Base-by-base conservation (phyloP, 2,113 vertebrate species). In the Scortum barcoo region DNA sequence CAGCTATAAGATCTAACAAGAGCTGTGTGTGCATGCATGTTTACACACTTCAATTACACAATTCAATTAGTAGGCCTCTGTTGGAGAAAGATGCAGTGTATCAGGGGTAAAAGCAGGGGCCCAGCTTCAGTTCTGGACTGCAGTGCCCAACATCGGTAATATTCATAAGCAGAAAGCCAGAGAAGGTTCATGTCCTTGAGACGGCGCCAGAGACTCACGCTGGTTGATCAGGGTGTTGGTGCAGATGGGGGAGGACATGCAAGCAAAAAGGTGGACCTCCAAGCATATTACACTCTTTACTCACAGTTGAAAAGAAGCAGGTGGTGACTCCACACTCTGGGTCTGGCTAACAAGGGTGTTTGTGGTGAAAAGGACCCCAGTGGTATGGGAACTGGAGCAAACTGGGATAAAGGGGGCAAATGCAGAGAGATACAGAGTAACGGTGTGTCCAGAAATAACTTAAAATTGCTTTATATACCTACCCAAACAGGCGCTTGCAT, bases 291-390 rank as follows among this genome's bases (percentile, higher is more conserved):
- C 22, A 30, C 16, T 78, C 20, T 20, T 72, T 53, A n/a, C 28
- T 87, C 82, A 77, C 46, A 63, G 76, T n/a, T 74, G 83, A 85
- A 80, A 81, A 44, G 62, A 83, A 78, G 58, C 71, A 76, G 61
- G 48, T 56, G 65, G 61, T 44, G 60, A 22, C 54, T 70, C 51
- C 2, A 22, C 16, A 33, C 53, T 57, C 36, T 30, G 42, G 42
- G 30, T n/a, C 56, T 44, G n/a, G 68, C 44, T 36, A 68, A 81
- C 40, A 28, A 13, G 40, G 24, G 33, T 16, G 51, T 26, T 40
- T 38, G 74, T 42, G 50, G 36, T n/a, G 30, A 46, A 65, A 73
- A 30, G 44, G 30, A 19, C 3, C 0, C 26, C 61, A 61, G 46
- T 61, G 30, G n/a, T 17, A 13, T 13, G 53, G 70, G 28, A 70